These are phyloP conservation scores for Hirtodrosophila cameraria DNA, from an alignment of 2,888 invertebrate genomes.

Conservation along the genomic window DNA sequence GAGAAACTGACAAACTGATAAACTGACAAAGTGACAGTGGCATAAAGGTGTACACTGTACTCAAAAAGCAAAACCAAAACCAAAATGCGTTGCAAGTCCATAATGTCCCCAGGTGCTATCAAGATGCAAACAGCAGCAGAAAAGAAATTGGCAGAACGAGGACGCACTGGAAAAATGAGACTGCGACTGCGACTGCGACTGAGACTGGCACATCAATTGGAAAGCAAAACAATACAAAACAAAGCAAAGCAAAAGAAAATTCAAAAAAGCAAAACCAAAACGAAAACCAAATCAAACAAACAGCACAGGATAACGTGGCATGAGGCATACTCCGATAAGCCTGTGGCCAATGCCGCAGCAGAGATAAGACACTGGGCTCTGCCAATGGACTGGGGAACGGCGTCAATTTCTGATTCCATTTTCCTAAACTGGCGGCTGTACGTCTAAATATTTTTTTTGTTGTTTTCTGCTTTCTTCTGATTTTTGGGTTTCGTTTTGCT, in stretches of 20 bases:
- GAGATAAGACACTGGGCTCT: constrained; percentile 43
- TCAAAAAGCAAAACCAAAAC: background rate
- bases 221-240: constrained; percentile 26
- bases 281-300: constrained; percentile 55
- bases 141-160: constrained; percentile 14
- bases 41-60: constrained; percentile 32
- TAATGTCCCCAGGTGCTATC: constrained; percentile 25
- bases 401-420: constrained; percentile 71
- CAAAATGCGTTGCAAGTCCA: background rate
- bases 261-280: constrained; percentile 9
- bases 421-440: constrained; percentile 30
- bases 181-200: constrained; percentile 5
- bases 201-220: constrained; percentile 31
- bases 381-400: background rate
- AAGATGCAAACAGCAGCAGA: constrained; percentile 29
- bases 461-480: constrained; percentile 16
- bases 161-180: background rate
- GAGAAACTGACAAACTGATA: too few relatives aligned
- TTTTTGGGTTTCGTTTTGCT: constrained; percentile 50
- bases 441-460: constrained; percentile 52
- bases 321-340: constrained; percentile 44
- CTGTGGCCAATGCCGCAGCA: constrained; percentile 36
- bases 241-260: constrained; percentile 30
- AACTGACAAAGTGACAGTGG: background rate
- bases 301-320: constrained; percentile 14